Percentiles rank a stretch among this genome's conserved stretches.
phyloP scores from a whole-genome alignment of 2,113 vertebrate species.

The Syngnathus scovelli region DNA sequence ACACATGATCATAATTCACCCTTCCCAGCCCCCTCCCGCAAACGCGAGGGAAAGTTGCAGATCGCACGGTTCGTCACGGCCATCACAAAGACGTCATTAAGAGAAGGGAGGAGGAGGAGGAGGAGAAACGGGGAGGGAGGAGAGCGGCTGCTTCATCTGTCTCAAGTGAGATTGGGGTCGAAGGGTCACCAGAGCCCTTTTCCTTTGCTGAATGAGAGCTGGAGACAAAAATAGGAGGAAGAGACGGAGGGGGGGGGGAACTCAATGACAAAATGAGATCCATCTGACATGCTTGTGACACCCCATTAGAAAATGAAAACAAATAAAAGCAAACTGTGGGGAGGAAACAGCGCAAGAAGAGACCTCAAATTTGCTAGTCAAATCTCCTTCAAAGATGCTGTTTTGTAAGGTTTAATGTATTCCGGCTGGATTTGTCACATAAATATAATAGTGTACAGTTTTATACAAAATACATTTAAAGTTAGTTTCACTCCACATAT shows the following conservation, averaged over 20 bases:
- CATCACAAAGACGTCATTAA: slow-evolving; percentile 55
- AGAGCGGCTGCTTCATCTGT: slow-evolving; percentile 62
- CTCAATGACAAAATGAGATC: slow-evolving; percentile 54
- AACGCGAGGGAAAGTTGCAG: slow-evolving; percentile 49
- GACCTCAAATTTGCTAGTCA: slow-evolving; percentile 19
- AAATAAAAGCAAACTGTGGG: slow-evolving; percentile 55
- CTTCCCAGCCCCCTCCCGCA: not conserved
- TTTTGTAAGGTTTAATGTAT: slow-evolving; percentile 18
- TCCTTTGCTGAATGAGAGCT: slow-evolving; percentile 41
- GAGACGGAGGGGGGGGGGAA: slow-evolving; percentile 16
- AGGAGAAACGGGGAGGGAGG: slow-evolving; percentile 5
- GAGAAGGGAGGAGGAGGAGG: slow-evolving; percentile 10
- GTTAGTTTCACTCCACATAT: slow-evolving; percentile 7
- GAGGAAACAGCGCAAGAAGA: slow-evolving; percentile 28
- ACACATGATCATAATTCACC: slow-evolving; percentile 2
- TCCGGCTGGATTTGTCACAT: slow-evolving; percentile 8
- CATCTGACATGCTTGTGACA: slow-evolving; percentile 48
- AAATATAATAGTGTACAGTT: not conserved
- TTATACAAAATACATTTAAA: not conserved
- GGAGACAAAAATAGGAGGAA: slow-evolving; percentile 16
- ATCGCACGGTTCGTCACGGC: slow-evolving; percentile 48
- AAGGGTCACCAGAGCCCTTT: slow-evolving; percentile 58
- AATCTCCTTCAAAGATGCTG: slow-evolving; percentile 26
- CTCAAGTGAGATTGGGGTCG: slow-evolving; percentile 71
- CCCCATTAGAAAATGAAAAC: slow-evolving; percentile 59